Base-by-base conservation (phyloP, 2,888 invertebrate species). In the Dendrolimus pini region DNA sequence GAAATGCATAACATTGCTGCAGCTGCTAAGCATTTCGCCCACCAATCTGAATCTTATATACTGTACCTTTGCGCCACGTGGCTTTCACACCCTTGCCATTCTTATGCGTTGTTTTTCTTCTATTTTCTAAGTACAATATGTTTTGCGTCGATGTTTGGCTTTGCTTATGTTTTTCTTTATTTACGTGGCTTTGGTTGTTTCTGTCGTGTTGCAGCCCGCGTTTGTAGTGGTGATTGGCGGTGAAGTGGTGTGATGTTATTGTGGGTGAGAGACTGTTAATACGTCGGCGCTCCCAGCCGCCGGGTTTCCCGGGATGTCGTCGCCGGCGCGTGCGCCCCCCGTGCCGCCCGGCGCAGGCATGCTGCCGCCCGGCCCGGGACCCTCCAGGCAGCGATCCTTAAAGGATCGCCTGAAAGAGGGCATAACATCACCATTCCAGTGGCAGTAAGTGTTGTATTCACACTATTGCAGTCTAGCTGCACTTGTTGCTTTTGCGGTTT, bases 321-420 rank as follows among this genome's bases (percentile, higher is more conserved):
- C 87, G 63, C 86, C 86, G 72, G 85, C 85, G 75, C 83, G 85
- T 61, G 83, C 80, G 70, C 82, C 87, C 52, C 63, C 71, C 60
- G 72, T 79, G 70, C 85, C 85, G 70, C 79, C 90, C 63, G 90
- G 91, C 66, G 87, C 89, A 66, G 90, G 83, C 71, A 74, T 80
- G 75, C 75, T 90, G 69, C 89, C 90, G 58, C 83, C 88, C 18
- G 89, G 89, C 42, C 89, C 89, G 9, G 91, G 87, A 12, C 95
- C 95, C 59, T 92, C 95, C 61, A 91, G 95, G 60, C 95, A 95
- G 75, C 93, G 95, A 63, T 95, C 95, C 57, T 91, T 95, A 71
- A 94, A 95, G 82, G 95, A 95, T 81, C 93, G 95, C 59, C 93
- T 95, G 57, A 92, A 95, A 80, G 95, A 95, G 66, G 95, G 95